phyloP scores from a whole-genome alignment of 1,140 invertebrate species.

The Drosophila ohnishii region DNA sequence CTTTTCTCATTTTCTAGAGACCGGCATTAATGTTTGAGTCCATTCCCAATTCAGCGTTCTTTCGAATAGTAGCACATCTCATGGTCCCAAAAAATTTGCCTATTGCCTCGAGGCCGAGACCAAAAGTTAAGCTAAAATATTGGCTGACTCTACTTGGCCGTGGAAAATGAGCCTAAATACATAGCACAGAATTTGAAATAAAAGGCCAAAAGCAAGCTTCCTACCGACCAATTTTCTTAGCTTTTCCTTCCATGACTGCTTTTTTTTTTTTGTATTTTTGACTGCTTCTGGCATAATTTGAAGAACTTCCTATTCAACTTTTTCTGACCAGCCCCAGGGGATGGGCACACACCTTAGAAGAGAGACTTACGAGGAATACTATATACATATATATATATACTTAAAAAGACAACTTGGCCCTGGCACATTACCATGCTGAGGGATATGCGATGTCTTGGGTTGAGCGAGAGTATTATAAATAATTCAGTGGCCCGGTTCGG shows the following conservation, averaged over 20 bases:
- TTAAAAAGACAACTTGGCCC: constrained; percentile 46
- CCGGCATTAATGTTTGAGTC: constrained; percentile 43
- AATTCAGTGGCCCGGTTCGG: constrained; percentile 75
- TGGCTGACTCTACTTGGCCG: constrained; percentile 17
- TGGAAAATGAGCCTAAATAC: constrained; percentile 40
- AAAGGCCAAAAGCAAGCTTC: constrained; percentile 36
- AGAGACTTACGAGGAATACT: neutral
- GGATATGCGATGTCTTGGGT: constrained; percentile 31
- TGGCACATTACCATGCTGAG: constrained; percentile 50
- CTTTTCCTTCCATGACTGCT: constrained; percentile 20
- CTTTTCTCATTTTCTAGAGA: neutral
- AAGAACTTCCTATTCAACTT: constrained; percentile 59
- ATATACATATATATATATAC: constrained; percentile 42
- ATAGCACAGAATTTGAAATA: constrained; percentile 46
- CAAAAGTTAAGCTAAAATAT: constrained; percentile 44
- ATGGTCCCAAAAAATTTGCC: constrained; percentile 10
- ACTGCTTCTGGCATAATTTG: constrained; percentile 53
- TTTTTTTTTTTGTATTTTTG: constrained; percentile 19
- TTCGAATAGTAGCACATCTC: constrained; percentile 22
- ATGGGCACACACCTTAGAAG: constrained; percentile 37
- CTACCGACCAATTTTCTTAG: constrained; percentile 34
- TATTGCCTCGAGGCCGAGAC: constrained; percentile 24
- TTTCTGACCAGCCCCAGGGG: constrained; percentile 34
- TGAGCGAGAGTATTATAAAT: constrained; percentile 65
- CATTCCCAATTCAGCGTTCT: constrained; percentile 26